A percentile compares a stretch with the other conserved stretches of the same genome.
These are phyloP conservation scores for Xiphophorus maculatus DNA, from an alignment of 2,113 vertebrate species.

Conservation along the genomic window DNA sequence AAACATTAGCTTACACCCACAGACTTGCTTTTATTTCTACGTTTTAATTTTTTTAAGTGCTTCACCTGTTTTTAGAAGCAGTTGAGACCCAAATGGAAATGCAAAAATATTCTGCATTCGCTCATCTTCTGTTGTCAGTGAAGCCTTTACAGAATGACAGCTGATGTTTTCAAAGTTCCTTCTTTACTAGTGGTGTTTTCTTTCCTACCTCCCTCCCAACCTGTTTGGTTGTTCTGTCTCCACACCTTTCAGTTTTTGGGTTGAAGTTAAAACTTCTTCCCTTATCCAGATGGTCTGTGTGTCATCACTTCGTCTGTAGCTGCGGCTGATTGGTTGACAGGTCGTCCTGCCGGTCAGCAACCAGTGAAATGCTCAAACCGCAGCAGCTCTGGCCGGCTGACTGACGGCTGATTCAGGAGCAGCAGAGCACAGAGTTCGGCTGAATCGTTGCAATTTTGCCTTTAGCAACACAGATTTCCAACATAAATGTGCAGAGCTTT, in stretches of 20 bases:
- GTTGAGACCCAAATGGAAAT: too few relatives aligned
- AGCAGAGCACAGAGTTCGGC: constrained; percentile 14
- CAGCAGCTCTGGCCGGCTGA: constrained; percentile 36
- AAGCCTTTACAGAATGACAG: background rate
- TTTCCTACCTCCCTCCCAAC: background rate
- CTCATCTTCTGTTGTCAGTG: background rate
- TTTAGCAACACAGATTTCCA: background rate
- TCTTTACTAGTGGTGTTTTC: background rate
- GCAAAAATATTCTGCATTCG: too few relatives aligned
- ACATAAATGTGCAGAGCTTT: background rate
- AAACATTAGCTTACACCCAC: too few relatives aligned
- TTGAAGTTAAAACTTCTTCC: too few relatives aligned
- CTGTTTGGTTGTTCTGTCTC: background rate
- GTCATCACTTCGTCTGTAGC: constrained; percentile 30
- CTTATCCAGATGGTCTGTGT: background rate
- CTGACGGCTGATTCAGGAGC: constrained; percentile 41
- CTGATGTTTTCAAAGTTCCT: too few relatives aligned
- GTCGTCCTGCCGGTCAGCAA: constrained; percentile 1
- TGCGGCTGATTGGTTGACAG: constrained; percentile 20
- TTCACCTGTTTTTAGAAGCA: too few relatives aligned
- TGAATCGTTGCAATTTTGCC: background rate
- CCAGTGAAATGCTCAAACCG: background rate
- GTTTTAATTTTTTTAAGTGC: too few relatives aligned
- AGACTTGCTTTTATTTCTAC: too few relatives aligned
- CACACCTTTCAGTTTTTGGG: too few relatives aligned